Evolutionary conservation across 1,140 invertebrate genomes (phyloP), one percentile per base, ranked within the genome.

Genomic region (Drosophila sturtevanti): DNA sequence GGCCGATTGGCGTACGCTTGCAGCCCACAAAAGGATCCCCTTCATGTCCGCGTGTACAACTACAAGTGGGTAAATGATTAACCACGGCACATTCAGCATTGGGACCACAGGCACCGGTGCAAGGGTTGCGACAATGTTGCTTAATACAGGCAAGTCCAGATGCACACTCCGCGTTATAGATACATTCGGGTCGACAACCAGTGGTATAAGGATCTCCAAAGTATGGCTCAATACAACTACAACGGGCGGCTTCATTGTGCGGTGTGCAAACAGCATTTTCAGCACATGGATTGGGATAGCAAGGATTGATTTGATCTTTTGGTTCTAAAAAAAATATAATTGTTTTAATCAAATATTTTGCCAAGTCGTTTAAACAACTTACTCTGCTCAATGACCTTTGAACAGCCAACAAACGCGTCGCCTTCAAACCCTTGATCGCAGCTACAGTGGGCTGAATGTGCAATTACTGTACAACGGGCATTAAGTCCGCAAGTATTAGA

Each of bases 1-100:
- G 89, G 63, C 92, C 90, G 22, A 92, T 91, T 74, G 92, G 91
- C 62, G 92, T 92, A 92, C 93, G 91, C 89, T 95, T 94, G 86
- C 97, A 98, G 0, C 95, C 94, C 7, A 95, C 95, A 87, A 97
- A 97, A 2, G 97, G 96, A 94, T 98, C 96, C 4, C 97, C 97
- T 52, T 94, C 94, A 76, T 95, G 95, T 35, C 95, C 96, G 68
- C 93, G 94, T 2, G 95, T 90, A 76, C 97, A 98, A 44, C 94
- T 94, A 89, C 97, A 98, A 4, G 95, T 94, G 1, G 97, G 96
- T 66, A 97, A 93, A 85, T 98, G 97, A 86, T 97, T 96, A 0
- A 96, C 94, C 0, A 97, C 96, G 72, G 93, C 94, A 82, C 97
- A 98, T 72, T 95, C 93, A 1, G 96, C 96, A 89, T 96, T 96